Evolutionary conservation across 2,113 vertebrate species (phyloP), one percentile per base, ranked within the genome.

Genomic region (Noctilio leporinus): DNA sequence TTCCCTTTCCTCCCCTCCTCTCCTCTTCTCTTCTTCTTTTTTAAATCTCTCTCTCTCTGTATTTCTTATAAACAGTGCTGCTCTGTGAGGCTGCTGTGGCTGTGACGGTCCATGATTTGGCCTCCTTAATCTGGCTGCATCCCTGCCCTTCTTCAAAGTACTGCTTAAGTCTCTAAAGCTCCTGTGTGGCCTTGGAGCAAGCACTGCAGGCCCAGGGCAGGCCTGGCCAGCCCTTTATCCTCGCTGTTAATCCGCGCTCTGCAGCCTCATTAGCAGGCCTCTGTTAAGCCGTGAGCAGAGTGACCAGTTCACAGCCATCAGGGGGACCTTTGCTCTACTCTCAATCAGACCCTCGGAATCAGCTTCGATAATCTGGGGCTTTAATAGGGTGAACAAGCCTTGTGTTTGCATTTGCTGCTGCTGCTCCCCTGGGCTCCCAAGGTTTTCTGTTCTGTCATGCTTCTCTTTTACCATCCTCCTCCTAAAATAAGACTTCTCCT

Each of bases 41-140:
- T 65, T 12, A n/a, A n/a, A n/a, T 15, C 40, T 10, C 4, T 62
- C 5, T 51, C 7, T 35, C 10, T 30, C 40, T 57, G 2, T 69
- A 15, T 57, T 62, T 38, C 83, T 53, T 75, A 14, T 43, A 93
- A 93, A 87, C 62, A 97, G 85, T 97, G 97, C 97, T 98, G 97
- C 97, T 97, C 65, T 83, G 96, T 87, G 62, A 95, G 92, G 94
- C 96, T 89, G 91, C 96, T 62, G 64, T 95, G 97, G 98, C 98
- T 97, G 97, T n/a, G 86, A 94, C 96, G 98, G 98, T 97, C 98
- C 80, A 96, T 99, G 98, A 99, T 98, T 98, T 99, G 98, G 98
- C 98, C 98, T 28, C 72, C 72, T 98, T 98, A 97, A 96, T 97
- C 96, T 96, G 77, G 94, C 40, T 51, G 91, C 85, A 89, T 95